Evolutionary conservation across 35 echinoderm and acorn worm species (phyloP).

Genomic region (Patiria miniata): DNA sequence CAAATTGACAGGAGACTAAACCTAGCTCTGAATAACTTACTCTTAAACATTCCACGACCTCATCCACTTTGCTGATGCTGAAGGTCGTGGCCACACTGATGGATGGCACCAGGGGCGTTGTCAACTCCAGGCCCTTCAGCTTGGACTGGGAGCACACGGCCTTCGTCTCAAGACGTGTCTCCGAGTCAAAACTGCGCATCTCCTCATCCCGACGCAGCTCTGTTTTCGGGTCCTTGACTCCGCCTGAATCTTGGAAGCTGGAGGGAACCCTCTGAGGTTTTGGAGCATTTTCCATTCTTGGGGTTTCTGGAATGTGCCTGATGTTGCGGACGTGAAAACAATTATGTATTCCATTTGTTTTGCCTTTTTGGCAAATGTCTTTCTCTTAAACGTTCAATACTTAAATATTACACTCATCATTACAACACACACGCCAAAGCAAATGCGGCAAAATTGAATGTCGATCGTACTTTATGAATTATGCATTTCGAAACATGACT

Average conservation of each 20-base stretch:
- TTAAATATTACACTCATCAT: too few species aligned
- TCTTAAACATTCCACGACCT: constrained; percentile 45
- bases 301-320: too few species aligned
- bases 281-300: too few species aligned
- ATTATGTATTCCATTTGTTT: too few species aligned
- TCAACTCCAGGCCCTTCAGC: constrained; percentile 14
- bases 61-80: constrained; percentile 46
- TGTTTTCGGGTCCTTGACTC: not conserved
- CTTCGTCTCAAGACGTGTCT: constrained; percentile 46
- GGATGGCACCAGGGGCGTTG: constrained; percentile 53
- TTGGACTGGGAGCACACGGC: constrained; percentile 55
- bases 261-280: not conserved
- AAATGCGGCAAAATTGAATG: too few species aligned
- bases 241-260: constrained; percentile 6
- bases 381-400: too few species aligned
- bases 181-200: constrained; percentile 10
- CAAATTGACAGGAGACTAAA: too few species aligned
- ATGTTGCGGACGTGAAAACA: too few species aligned
- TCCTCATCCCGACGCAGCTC: not conserved
- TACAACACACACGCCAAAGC: too few species aligned
- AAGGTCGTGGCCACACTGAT: constrained; percentile 65
- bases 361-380: too few species aligned
- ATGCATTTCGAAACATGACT: too few species aligned
- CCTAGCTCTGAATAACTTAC: not conserved
- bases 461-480: too few species aligned